A percentile compares a stretch with the other conserved stretches of the same genome.
Conservation (phyloP, 2,113 vertebrate genomes). For the Zosterops lateralis region DNA sequence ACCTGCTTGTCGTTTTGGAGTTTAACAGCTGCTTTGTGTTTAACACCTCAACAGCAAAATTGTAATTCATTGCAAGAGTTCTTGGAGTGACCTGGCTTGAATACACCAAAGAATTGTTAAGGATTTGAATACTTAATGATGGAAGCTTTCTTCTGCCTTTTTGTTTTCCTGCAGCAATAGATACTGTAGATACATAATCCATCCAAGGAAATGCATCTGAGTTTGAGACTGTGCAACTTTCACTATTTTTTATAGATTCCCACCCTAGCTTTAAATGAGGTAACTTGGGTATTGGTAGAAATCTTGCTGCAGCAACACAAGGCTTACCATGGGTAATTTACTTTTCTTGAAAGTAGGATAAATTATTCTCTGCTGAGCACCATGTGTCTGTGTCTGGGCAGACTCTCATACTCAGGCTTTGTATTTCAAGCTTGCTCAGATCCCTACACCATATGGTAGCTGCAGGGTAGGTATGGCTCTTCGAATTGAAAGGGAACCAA, state of each 20-base stretch:
- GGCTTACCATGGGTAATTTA: neutral
- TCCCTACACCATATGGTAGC: neutral
- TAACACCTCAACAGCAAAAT: neutral
- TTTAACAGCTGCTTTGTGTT: neutral
- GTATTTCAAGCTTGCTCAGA: neutral
- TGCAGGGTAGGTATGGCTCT: neutral
- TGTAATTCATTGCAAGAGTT: neutral
- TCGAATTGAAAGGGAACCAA: neutral
- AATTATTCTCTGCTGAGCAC: neutral
- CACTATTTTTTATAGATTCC: neutral
- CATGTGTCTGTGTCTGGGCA: neutral
- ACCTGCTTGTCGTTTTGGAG: neutral
- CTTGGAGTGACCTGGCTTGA: neutral
- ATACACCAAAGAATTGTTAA: neutral
- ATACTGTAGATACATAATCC: neutral
- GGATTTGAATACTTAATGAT: neutral
- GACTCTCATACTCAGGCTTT: neutral
- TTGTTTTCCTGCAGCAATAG: neutral
- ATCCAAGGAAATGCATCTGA: neutral
- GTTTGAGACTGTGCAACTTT: neutral
- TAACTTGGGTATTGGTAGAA: neutral
- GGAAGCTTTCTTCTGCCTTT: neutral
- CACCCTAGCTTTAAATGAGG: neutral
- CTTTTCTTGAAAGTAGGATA: neutral
- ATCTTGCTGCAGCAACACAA: neutral